A percentile compares a stretch with the other conserved stretches of the same genome.
phyloP scores from a whole-genome alignment of 2,797 vertebrate genomes.

The Crax fasciolata region DNA sequence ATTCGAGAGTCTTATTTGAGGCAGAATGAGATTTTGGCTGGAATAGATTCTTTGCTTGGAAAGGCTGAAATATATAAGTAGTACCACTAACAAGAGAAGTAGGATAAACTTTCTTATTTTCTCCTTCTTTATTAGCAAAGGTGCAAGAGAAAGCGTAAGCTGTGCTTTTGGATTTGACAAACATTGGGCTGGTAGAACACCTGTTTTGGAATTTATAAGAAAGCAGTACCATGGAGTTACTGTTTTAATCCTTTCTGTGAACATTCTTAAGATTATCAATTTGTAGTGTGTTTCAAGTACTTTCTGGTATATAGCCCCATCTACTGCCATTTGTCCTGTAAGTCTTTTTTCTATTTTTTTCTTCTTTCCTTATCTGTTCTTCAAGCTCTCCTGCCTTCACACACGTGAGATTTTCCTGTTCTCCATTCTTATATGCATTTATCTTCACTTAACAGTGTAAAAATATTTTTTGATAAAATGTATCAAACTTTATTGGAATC shows the following conservation, averaged over 20 bases:
- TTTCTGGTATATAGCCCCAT: not conserved
- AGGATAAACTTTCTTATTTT: not conserved
- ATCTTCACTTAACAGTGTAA: not conserved
- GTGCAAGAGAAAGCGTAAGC: not conserved
- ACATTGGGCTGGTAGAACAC: not conserved
- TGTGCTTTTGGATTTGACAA: not conserved
- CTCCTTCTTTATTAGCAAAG: not conserved
- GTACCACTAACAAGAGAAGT: not conserved
- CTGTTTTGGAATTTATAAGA: not conserved
- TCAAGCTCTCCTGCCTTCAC: not conserved
- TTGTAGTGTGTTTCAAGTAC: not conserved
- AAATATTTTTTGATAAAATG: not conserved
- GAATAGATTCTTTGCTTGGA: not conserved
- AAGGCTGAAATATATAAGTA: not conserved
- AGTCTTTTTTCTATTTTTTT: not conserved
- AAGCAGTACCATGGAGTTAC: not conserved
- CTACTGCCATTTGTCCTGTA: not conserved
- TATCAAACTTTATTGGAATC: not conserved
- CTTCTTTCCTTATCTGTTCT: accelerated
- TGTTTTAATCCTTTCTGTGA: not conserved
- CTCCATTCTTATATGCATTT: not conserved
- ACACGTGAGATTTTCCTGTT: not conserved
- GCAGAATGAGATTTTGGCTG: not conserved
- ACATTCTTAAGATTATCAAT: not conserved
- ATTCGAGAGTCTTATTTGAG: not conserved